Evolutionary conservation across 2,888 invertebrate genomes (phyloP).

Genomic region (Synergus laeviventris): DNA sequence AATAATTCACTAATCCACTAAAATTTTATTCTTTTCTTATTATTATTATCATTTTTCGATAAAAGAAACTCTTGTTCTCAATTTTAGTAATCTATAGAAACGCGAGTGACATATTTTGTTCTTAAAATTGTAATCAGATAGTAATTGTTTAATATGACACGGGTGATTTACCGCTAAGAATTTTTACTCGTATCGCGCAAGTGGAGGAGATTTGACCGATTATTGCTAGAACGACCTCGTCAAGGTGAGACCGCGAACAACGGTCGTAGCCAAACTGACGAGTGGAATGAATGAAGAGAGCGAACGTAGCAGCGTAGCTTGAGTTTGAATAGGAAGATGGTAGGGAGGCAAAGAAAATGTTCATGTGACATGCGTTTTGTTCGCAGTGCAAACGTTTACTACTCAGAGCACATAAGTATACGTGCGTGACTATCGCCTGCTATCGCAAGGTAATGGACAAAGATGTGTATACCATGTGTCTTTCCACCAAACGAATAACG

Average conservation of each 20-base stretch:
- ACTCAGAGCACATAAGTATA: neutral
- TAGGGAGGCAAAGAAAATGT: neutral
- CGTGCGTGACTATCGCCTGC: neutral
- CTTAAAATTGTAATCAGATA: neutral
- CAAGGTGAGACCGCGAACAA: neutral
- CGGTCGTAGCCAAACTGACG: constrained; percentile 8
- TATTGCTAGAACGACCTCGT: constrained; percentile 2
- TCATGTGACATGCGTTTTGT: neutral
- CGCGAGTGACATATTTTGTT: neutral
- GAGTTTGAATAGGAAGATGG: neutral
- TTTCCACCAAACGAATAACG: neutral
- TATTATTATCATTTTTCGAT: neutral
- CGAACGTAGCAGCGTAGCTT: constrained; percentile 6
- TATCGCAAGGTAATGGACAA: constrained; percentile 1
- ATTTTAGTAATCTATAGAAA: neutral
- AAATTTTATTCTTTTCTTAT: too few relatives aligned
- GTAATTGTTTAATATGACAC: neutral
- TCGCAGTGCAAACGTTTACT: constrained; percentile 1
- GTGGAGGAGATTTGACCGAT: neutral
- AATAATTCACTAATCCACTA: too few relatives aligned
- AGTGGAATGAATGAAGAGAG: constrained; percentile 10
- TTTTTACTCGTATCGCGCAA: neutral
- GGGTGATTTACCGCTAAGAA: neutral
- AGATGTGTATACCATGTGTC: neutral
- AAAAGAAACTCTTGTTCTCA: neutral